phyloP scores from a whole-genome alignment of 2,797 vertebrate genomes.

The Siniperca undulata region DNA sequence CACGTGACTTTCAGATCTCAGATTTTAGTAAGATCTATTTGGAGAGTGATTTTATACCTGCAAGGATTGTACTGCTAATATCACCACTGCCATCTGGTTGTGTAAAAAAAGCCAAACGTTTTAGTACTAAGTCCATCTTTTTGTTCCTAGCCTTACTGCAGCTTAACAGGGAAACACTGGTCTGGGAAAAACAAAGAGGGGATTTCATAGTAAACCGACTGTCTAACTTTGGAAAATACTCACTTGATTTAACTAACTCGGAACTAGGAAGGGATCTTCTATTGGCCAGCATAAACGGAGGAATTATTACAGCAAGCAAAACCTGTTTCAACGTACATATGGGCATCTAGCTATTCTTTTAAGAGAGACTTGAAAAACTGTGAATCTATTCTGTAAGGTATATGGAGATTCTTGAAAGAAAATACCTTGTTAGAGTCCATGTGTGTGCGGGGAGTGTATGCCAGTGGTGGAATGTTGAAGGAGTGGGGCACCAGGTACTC shows the following conservation, averaged over 20 bases:
- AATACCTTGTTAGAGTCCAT: constrained; percentile 95
- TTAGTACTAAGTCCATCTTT: background rate
- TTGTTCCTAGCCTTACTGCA: background rate
- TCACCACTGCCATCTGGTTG: background rate
- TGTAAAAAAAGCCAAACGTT: background rate
- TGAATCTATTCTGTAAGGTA: background rate
- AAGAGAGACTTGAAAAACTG: background rate
- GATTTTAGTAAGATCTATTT: background rate
- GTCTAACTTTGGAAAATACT: background rate
- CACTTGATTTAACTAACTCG: background rate
- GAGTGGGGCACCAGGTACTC: constrained; percentile 97
- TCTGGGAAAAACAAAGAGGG: background rate
- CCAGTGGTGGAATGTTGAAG: constrained; percentile 93
- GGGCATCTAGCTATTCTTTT: background rate
- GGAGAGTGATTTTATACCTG: background rate
- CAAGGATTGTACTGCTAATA: background rate
- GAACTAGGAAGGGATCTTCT: background rate
- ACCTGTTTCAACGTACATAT: background rate
- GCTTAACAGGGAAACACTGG: background rate
- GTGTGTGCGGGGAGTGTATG: constrained; percentile 92
- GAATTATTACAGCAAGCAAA: background rate
- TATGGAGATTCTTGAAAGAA: background rate
- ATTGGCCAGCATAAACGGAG: background rate
- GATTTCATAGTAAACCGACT: background rate
- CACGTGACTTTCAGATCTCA: too few relatives aligned